Conservation (phyloP, 2,888 invertebrate genomes). For the Luffia ferchaultella region DNA sequence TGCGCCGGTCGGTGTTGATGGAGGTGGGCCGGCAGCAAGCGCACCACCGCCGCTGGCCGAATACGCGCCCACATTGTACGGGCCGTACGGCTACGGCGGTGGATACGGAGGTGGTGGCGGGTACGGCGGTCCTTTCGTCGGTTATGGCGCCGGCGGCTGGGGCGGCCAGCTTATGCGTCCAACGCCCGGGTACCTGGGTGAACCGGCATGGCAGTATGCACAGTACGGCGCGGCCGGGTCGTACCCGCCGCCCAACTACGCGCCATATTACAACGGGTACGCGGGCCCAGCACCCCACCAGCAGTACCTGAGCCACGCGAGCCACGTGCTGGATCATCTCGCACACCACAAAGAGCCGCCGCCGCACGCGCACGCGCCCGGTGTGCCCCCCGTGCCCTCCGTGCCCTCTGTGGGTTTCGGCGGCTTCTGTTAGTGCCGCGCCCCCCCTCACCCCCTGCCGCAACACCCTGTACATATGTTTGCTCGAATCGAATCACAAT, state of each 20-base stretch:
- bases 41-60: constrained; percentile 32
- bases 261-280: constrained; percentile 57
- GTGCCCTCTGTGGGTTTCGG: constrained; percentile 60
- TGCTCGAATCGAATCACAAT: background rate
- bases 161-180: constrained; percentile 55
- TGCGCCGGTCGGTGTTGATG: constrained; percentile 9
- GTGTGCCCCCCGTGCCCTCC: constrained; percentile 45
- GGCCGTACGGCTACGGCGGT: constrained; percentile 40
- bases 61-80: constrained; percentile 35
- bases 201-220: constrained; percentile 48
- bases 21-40: constrained; percentile 23
- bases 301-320: constrained; percentile 38
- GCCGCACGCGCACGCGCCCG: constrained; percentile 29
- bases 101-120: constrained; percentile 44
- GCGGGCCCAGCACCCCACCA: constrained; percentile 40
- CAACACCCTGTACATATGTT: background rate
- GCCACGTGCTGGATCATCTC: constrained; percentile 31
- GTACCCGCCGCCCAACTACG: constrained; percentile 40
- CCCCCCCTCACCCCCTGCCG: background rate
- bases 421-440: constrained; percentile 50
- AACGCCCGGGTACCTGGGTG: constrained; percentile 54
- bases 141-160: constrained; percentile 51
- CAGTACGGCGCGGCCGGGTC: constrained; percentile 30
- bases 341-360: constrained; percentile 55
- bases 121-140: constrained; percentile 57